Percentiles rank a stretch among this genome's conserved stretches.
Evolutionary conservation across 1,140 invertebrate genomes (phyloP).

Genomic region (Marisa cornuarietis): DNA sequence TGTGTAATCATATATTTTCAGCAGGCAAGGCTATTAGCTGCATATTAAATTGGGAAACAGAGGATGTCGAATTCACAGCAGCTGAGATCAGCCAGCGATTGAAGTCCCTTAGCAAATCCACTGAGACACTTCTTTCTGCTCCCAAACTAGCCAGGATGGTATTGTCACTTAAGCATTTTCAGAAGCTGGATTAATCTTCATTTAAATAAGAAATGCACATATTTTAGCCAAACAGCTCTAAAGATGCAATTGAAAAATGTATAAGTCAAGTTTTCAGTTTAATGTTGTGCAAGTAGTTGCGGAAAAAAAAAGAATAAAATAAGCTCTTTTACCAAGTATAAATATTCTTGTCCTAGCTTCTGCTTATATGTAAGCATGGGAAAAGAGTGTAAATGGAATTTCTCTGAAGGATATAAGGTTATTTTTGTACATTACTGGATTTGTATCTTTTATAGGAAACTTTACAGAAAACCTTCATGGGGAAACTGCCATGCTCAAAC

Average conservation of each 20-base stretch:
- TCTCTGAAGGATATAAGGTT: slow-evolving; percentile 31
- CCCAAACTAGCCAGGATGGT: slow-evolving; percentile 14
- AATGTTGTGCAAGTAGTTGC: no score
- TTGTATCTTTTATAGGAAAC: slow-evolving; percentile 43
- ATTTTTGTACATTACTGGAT: slow-evolving; percentile 14
- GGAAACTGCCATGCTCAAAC: slow-evolving; percentile 25
- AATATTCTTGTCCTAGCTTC: slow-evolving; percentile 7
- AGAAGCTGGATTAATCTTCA: no score
- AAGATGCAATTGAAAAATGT: no score
- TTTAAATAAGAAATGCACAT: no score
- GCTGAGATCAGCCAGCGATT: slow-evolving; percentile 13
- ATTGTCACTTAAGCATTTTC: background rate
- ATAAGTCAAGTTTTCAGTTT: no score
- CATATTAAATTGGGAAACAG: background rate
- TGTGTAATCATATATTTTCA: background rate
- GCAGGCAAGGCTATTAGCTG: background rate
- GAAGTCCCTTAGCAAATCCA: slow-evolving; percentile 7
- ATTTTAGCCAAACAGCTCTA: no score
- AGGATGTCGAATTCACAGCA: background rate
- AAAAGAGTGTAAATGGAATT: slow-evolving; percentile 26
- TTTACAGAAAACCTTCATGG: slow-evolving; percentile 46
- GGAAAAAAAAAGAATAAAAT: no score
- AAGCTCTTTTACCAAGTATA: background rate
- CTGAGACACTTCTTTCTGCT: slow-evolving; percentile 3
- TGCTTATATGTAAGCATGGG: slow-evolving; percentile 18